These are phyloP conservation scores for Lepilemur septentrionalis DNA, from an alignment of 2,797 vertebrate genomes.

Conservation along the genomic window DNA sequence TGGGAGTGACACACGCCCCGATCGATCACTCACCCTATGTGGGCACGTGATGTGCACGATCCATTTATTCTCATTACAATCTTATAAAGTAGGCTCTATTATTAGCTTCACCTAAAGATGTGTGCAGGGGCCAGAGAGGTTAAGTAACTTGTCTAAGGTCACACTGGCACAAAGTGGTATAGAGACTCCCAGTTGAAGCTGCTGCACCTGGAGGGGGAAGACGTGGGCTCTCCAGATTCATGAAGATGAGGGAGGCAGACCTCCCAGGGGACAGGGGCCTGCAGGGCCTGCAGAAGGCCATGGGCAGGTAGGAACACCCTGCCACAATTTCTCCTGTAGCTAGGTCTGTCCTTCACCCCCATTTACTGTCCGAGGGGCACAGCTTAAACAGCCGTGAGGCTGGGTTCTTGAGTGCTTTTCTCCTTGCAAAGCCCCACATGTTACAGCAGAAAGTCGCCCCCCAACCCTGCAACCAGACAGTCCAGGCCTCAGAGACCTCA, in stretches of 20 bases:
- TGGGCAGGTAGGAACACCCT: not conserved
- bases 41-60: accelerated
- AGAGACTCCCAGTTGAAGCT: not conserved
- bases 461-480: accelerated
- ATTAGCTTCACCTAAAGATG: not conserved
- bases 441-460: not conserved
- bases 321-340: not conserved
- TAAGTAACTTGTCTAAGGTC: not conserved
- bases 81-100: not conserved
- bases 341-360: not conserved
- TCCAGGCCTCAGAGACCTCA: not conserved
- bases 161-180: not conserved
- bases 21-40: too few relatives aligned
- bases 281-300: not conserved
- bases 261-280: not conserved
- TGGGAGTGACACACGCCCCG: accelerated
- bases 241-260: not conserved
- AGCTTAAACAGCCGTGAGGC: not conserved
- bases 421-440: not conserved
- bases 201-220: too few relatives aligned
- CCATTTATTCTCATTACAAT: not conserved
- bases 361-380: not conserved
- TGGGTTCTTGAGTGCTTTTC: not conserved
- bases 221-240: accelerated
- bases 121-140: not conserved